These are phyloP conservation scores for Lacanobia wlatinum DNA, from an alignment of 2,888 invertebrate species.

Conservation along the genomic window DNA sequence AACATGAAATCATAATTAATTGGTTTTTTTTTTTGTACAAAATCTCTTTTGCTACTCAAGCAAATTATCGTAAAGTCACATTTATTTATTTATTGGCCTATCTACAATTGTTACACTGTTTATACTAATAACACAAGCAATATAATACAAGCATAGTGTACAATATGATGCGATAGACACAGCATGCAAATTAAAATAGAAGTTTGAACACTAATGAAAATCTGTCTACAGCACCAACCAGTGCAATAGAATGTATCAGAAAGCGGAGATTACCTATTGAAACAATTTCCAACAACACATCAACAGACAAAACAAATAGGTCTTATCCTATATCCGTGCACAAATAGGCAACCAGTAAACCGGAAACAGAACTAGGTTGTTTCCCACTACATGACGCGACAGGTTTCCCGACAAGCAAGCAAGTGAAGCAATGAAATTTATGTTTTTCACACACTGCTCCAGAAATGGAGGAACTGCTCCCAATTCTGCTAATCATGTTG, in stretches of 20 bases:
- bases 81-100: no score
- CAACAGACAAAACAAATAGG: slow-evolving; percentile 29
- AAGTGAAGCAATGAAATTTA: slow-evolving; percentile 68
- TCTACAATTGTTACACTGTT: no score
- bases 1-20: no score
- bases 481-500: slow-evolving; percentile 66
- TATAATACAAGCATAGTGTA: no score
- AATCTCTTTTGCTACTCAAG: background rate
- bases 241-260: background rate
- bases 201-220: background rate
- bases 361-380: slow-evolving; percentile 77
- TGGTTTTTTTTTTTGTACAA: no score
- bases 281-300: background rate
- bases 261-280: background rate
- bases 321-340: slow-evolving; percentile 41
- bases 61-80: background rate
- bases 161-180: no score
- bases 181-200: background rate
- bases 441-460: slow-evolving; percentile 63
- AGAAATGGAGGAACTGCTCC: slow-evolving; percentile 54
- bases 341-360: slow-evolving; percentile 69
- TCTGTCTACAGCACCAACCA: background rate
- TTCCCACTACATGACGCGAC: slow-evolving; percentile 62
- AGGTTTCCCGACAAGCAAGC: slow-evolving; percentile 50
- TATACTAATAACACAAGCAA: no score